phyloP scores from a whole-genome alignment of 2,113 vertebrate species.

The Peucedramus taeniatus region DNA sequence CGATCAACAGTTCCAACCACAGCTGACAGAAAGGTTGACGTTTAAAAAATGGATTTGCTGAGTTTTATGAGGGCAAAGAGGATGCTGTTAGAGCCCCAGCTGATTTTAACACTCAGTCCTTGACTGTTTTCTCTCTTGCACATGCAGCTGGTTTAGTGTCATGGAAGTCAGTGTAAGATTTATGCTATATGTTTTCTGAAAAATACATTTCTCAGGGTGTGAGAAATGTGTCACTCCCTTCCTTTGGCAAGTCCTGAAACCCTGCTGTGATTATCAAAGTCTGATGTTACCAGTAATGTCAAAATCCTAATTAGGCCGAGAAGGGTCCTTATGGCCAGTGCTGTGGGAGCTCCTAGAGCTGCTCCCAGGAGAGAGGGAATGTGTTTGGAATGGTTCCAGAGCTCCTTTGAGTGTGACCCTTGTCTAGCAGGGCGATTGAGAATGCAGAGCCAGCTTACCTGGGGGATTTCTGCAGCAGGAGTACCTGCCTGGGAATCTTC shows the following conservation, averaged over 20 bases:
- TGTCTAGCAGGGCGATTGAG: background rate
- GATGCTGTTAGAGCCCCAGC: background rate
- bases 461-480: background rate
- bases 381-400: background rate
- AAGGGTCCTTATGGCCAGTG: fast-evolving
- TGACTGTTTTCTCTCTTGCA: background rate
- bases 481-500: background rate
- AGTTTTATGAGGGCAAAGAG: background rate
- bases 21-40: background rate
- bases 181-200: background rate
- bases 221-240: background rate
- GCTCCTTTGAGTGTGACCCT: background rate
- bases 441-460: background rate
- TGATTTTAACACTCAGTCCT: background rate
- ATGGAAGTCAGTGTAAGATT: background rate
- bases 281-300: background rate
- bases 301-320: background rate
- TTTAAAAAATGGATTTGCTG: background rate
- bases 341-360: fast-evolving
- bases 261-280: background rate
- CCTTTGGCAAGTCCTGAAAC: background rate
- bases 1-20: background rate
- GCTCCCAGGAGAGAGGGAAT: background rate
- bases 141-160: background rate
- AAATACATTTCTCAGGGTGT: background rate